Base-by-base conservation (phyloP, 2,113 vertebrate genomes). In the Eretmochelys imbricata region DNA sequence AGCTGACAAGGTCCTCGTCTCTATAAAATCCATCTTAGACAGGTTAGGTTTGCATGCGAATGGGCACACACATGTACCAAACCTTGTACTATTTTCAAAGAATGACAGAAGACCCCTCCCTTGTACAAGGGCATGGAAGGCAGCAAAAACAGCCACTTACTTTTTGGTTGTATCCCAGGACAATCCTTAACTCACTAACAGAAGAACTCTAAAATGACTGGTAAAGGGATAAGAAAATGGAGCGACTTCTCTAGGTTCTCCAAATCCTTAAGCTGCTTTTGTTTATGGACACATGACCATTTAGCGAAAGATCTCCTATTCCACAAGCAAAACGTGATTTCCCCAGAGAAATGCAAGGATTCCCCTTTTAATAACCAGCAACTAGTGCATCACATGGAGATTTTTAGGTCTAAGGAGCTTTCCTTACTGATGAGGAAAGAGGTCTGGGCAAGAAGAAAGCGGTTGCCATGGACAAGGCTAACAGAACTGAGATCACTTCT, bases 191-290 rank as follows among this genome's bases (percentile, higher is more conserved):
- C 59, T 24, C 17, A 69, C 46, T 35, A 42, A 69, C 48, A 54
- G 5, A 57, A 84, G 50, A 35, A 27, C 29, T 92, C 69, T 79
- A 82, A 87, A 95, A 91, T 85, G 53, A 46, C 24, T 75, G 91
- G 55, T 51, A 8, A 10, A 93, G 76, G 83, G 80, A 38, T 46
- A 38, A 97, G 87, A 95, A 95, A 96, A 96, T 80, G 85, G 91
- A 97, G 90, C 85, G 38, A 69, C 8, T 57, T 88, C 91, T 96
- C 84, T 1, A 0, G 69, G 84, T 94, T 92, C 94, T 93, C 94
- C 89, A 92, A 97, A 93, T 93, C 89, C 80, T 94, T 97, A 95
- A 97, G 97, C 96, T 98, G 97, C 97, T 98, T 97, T 94, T 95
- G 96, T 96, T 98, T 98, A 97, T 42, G 90, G 96, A 95, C 87